A percentile compares a stretch with the other conserved stretches of the same genome.
phyloP scores from a whole-genome alignment of 1,140 invertebrate species.

The Mya arenaria region DNA sequence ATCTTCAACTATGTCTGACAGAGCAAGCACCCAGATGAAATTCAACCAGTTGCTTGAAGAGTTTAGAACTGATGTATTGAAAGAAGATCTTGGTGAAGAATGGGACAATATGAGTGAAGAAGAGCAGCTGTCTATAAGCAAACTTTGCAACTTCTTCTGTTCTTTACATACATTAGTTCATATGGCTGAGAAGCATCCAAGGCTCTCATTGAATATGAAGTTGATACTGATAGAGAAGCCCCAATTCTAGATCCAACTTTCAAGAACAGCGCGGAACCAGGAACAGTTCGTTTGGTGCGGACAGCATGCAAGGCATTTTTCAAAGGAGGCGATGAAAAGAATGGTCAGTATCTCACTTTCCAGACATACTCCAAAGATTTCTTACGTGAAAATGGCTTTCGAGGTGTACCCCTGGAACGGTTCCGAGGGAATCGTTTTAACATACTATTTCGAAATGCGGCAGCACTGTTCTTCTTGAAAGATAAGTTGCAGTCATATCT shows the following conservation, averaged over 20 bases:
- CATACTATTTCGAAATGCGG: constrained; percentile 35
- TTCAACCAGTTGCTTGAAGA: too few species aligned
- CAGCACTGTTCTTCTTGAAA: background rate
- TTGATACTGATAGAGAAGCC: background rate
- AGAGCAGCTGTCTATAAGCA: too few species aligned
- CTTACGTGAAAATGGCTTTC: constrained; percentile 2
- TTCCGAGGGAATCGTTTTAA: constrained; percentile 49
- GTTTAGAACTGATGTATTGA: too few species aligned
- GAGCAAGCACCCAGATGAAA: constrained; percentile 46
- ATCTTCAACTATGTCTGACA: constrained; percentile 51
- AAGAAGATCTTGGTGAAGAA: too few species aligned
- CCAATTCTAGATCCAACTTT: background rate
- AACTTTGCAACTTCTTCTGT: too few species aligned
- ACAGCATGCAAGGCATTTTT: constrained; percentile 52
- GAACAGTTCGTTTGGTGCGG: constrained; percentile 12
- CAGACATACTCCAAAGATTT: too few species aligned
- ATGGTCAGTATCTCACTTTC: too few species aligned
- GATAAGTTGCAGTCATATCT: background rate
- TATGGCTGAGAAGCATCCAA: too few species aligned
- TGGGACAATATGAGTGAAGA: too few species aligned
- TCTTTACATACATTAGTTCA: too few species aligned
- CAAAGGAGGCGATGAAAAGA: constrained; percentile 50
- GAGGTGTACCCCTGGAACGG: constrained; percentile 25
- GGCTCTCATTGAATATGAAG: background rate
- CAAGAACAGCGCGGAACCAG: constrained; percentile 7